Percentiles rank a stretch among this genome's conserved stretches.
phyloP scores from a whole-genome alignment of 2,888 invertebrate species.

The Lycophotia porphyrea region DNA sequence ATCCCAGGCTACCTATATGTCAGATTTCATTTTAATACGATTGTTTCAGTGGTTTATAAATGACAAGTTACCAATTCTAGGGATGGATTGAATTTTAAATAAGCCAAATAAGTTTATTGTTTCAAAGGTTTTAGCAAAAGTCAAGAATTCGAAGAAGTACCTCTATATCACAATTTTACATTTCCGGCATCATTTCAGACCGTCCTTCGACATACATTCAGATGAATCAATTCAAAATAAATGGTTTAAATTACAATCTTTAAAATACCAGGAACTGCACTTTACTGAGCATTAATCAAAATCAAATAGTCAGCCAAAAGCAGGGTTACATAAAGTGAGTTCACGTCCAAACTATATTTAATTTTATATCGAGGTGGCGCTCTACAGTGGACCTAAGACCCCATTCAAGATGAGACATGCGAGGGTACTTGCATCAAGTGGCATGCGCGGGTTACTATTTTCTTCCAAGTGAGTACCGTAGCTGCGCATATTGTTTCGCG shows the following conservation, averaged over 20 bases:
- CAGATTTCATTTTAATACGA: neutral
- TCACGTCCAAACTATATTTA: neutral
- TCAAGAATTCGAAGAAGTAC: neutral
- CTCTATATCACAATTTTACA: neutral
- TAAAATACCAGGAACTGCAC: neutral
- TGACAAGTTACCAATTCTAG: too few species aligned
- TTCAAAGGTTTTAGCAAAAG: neutral
- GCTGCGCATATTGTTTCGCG: neutral
- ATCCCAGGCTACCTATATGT: neutral
- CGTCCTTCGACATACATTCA: neutral
- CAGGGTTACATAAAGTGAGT: neutral
- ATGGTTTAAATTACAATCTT: neutral
- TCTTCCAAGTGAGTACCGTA: neutral
- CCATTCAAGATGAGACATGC: neutral
- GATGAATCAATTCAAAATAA: neutral
- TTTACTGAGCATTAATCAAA: neutral
- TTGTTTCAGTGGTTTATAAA: neutral
- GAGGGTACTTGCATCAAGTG: neutral
- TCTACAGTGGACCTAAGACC: conserved; percentile 18
- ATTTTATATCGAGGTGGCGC: conserved; percentile 30
- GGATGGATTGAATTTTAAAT: too few species aligned
- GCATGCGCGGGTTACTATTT: neutral
- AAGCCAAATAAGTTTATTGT: too few species aligned
- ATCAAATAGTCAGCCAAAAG: neutral
- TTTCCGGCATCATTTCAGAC: neutral